phyloP scores from a whole-genome alignment of 1,140 invertebrate species.

The Ephestia elutella region DNA sequence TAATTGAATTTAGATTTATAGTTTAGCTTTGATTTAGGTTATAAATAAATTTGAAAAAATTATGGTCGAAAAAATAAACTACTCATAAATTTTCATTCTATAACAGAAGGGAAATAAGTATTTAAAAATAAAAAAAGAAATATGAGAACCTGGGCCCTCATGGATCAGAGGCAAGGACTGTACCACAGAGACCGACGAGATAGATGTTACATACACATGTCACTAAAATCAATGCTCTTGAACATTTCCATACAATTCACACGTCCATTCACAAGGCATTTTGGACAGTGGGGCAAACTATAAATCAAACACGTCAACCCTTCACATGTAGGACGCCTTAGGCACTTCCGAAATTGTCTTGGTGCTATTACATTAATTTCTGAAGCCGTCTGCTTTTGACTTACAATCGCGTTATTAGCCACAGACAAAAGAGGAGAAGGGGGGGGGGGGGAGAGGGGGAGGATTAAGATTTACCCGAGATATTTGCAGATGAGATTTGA shows the following conservation, averaged over 20 bases:
- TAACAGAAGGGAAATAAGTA: no score
- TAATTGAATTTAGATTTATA: no score
- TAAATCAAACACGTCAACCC: slow-evolving; percentile 8
- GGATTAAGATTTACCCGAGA: slow-evolving; percentile 61
- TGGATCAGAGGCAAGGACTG: no score
- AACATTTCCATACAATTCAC: not conserved
- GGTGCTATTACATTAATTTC: slow-evolving; percentile 59
- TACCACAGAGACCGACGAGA: no score
- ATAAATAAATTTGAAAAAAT: no score
- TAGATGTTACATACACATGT: no score
- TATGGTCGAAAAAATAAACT: no score
- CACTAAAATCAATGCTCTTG: no score
- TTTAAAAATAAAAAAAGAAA: no score
- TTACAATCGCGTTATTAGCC: slow-evolving; percentile 53
- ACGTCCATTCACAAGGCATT: not conserved
- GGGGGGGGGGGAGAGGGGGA: slow-evolving; percentile 20
- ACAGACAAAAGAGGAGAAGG: slow-evolving; percentile 39
- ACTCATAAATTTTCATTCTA: no score
- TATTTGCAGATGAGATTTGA: slow-evolving; percentile 59
- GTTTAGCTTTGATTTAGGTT: no score
- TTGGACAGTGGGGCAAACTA: not conserved
- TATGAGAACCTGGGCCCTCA: no score
- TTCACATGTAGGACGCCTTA: not conserved
- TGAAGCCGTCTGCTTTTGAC: slow-evolving; percentile 45
- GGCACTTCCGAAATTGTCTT: slow-evolving; percentile 19